These are phyloP conservation scores for Petrolisthes manimaculis DNA, from an alignment of 2,888 invertebrate species.

Conservation along the genomic window DNA sequence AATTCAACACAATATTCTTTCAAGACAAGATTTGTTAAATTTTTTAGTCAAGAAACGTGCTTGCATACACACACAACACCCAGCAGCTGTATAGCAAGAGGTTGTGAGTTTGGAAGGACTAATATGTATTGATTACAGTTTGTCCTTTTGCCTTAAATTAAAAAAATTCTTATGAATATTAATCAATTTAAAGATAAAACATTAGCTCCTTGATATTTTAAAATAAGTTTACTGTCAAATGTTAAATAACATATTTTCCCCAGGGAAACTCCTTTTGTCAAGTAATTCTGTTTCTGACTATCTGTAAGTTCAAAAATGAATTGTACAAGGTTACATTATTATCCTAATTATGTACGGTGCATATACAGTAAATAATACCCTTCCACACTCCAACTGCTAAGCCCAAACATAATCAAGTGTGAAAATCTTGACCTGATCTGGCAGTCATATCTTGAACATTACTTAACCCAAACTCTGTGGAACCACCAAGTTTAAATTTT, in stretches of 20 bases:
- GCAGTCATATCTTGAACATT: neutral
- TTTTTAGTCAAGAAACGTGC: slow-evolving; percentile 27
- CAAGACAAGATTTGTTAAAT: slow-evolving; percentile 27
- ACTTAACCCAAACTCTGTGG: slow-evolving; percentile 6
- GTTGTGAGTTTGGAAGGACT: neutral
- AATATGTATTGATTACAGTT: neutral
- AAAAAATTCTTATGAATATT: neutral
- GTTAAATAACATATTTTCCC: too few species aligned
- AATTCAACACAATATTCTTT: slow-evolving; percentile 34
- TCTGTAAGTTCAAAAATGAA: too few species aligned
- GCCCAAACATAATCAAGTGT: neutral
- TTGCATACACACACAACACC: neutral
- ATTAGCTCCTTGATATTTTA: neutral
- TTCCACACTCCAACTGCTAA: neutral
- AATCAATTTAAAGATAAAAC: neutral
- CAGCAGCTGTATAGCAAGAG: slow-evolving; percentile 12
- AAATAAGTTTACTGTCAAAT: neutral
- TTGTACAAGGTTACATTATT: too few species aligned
- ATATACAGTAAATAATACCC: neutral
- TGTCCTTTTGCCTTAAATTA: neutral
- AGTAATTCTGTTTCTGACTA: too few species aligned
- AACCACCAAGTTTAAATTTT: slow-evolving; percentile 16
- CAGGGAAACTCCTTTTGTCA: too few species aligned
- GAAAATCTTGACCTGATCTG: neutral
- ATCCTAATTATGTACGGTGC: too few species aligned